These are phyloP conservation scores for Wasmannia auropunctata DNA, from an alignment of 1,140 invertebrate genomes.

Conservation along the genomic window DNA sequence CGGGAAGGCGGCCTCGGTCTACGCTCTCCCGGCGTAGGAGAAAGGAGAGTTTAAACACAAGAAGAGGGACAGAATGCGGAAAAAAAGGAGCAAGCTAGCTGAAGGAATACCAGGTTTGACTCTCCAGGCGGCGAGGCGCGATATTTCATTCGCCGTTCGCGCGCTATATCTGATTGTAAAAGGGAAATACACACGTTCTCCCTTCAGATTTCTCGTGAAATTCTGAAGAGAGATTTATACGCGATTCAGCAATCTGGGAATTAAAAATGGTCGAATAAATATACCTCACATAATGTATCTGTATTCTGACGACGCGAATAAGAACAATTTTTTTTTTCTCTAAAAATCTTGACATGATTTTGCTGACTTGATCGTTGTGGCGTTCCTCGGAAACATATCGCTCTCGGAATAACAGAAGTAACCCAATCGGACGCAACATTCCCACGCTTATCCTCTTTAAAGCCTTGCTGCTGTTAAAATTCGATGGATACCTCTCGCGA, in stretches of 20 bases:
- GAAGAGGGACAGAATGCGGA: too few relatives aligned
- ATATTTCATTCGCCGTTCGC: slow-evolving; percentile 41
- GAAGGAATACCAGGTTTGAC: slow-evolving; percentile 27
- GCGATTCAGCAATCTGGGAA: background rate
- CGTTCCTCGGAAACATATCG: background rate
- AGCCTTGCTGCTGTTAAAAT: background rate
- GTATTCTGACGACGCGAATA: background rate
- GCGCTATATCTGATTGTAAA: slow-evolving; percentile 39
- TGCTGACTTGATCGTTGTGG: background rate
- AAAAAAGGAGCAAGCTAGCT: background rate
- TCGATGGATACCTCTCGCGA: background rate
- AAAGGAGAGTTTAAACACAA: slow-evolving; percentile 53
- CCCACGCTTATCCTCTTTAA: background rate
- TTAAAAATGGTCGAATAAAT: slow-evolving; percentile 7
- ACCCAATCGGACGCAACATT: background rate
- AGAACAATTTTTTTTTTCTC: background rate
- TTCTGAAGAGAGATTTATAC: slow-evolving; percentile 9
- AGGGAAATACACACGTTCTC: slow-evolving; percentile 14
- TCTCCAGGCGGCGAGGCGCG: slow-evolving; percentile 23
- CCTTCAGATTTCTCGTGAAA: background rate
- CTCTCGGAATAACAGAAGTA: background rate
- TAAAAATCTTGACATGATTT: background rate
- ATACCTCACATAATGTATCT: background rate
- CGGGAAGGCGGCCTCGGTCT: background rate
- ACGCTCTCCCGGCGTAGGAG: slow-evolving; percentile 20